A percentile compares a stretch with the other conserved stretches of the same genome.
These are phyloP conservation scores for Bellardia bayeri DNA, from an alignment of 2,888 invertebrate species.

Conservation along the genomic window DNA sequence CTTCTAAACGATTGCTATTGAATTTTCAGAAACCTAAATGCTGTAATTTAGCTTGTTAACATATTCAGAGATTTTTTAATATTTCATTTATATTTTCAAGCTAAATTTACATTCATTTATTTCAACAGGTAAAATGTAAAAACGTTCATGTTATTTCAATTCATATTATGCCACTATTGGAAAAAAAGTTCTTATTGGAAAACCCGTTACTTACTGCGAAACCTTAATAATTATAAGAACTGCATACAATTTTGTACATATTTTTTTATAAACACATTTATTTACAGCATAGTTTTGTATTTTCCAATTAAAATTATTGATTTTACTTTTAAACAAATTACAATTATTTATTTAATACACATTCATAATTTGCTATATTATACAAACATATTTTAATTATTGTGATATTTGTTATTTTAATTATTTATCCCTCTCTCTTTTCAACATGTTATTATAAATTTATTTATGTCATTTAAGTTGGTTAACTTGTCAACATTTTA, in stretches of 20 bases:
- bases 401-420: neutral
- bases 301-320: slow-evolving; percentile 19
- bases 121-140: too few species aligned
- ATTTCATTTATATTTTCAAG: too few species aligned
- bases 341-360: slow-evolving; percentile 5
- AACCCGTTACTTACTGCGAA: neutral
- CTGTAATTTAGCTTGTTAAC: too few species aligned
- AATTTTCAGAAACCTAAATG: too few species aligned
- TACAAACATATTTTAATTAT: neutral
- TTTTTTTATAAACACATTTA: slow-evolving; percentile 56
- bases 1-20: too few species aligned
- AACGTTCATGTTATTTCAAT: too few species aligned
- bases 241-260: neutral
- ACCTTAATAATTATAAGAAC: neutral
- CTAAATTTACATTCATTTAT: too few species aligned
- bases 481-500: too few species aligned
- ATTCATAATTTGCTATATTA: neutral
- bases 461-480: too few species aligned
- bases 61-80: too few species aligned
- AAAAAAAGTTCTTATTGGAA: too few species aligned
- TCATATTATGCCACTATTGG: too few species aligned
- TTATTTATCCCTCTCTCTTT: neutral
- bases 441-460: neutral
- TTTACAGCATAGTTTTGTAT: slow-evolving; percentile 56
- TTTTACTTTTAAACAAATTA: slow-evolving; percentile 9